Base-by-base conservation (phyloP, 2,113 vertebrate genomes). In the Eudorcas thomsonii region DNA sequence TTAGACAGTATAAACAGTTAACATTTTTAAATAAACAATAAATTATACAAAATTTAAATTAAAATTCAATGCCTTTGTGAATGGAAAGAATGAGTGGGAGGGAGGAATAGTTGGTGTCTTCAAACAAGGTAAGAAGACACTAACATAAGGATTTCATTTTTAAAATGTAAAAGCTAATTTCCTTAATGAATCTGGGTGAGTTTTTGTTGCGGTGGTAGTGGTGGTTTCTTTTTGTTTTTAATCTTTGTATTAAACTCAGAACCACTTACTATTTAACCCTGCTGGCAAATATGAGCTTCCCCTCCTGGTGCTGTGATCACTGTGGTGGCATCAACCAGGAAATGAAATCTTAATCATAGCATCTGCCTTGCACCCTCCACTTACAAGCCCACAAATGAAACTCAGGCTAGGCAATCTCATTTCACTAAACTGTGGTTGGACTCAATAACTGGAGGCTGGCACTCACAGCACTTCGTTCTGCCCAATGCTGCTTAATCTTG, bases 321-420 rank as follows among this genome's bases (percentile, higher is more conserved):
- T 92, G 81, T 78, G 88, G 93, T 74, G 90, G 62, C 87, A 88
- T 96, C 94, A 92, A 67, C 96, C 90, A 97, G 97, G 97, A 98
- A 98, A 96, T 97, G 88, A 96, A 97, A 96, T 97, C 97, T 91
- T 96, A 97, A 96, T 92, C 91, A 83, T n/a, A 92, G 88, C 81
- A 94, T 98, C 96, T 96, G 94, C 97, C 74, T 55, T 6, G n/a
- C 74, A 87, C 89, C 80, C 93, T 95, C 96, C 94, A 80, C 91
- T 97, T 93, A 93, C 15, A 88, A 91, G 93, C 94, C 97, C 95
- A 93, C 97, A 98, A 90, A 81, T 83, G 71, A 88, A 95, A 89
- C 89, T 97, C 87, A 84, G 96, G 88, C 62, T 16, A 74, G 39
- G 95, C 78, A 93, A 92, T 92, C 80, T 93, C 57, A 74, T 94